phyloP scores from a whole-genome alignment of 2,888 invertebrate species.

The Thysanoteuthis rhombus region DNA sequence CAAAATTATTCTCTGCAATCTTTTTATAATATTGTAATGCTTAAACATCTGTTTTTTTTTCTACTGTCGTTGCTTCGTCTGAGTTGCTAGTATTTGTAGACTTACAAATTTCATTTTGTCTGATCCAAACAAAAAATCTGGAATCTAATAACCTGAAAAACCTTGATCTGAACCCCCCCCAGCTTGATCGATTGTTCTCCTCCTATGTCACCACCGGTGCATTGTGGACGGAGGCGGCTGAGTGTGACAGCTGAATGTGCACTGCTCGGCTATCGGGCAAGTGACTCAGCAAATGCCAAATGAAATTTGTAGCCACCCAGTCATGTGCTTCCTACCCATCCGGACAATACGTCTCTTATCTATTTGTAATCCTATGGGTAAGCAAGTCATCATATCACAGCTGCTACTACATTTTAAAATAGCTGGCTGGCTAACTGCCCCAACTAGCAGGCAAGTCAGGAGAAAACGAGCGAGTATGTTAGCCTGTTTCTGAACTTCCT shows the following conservation, averaged over 20 bases:
- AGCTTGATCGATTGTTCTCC: no score
- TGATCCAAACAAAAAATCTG: neutral
- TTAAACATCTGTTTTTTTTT: neutral
- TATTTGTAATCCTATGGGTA: neutral
- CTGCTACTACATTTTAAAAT: neutral
- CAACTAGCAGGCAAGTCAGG: neutral
- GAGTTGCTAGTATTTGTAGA: neutral
- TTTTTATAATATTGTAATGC: no score
- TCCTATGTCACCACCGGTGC: no score
- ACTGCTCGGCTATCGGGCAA: neutral
- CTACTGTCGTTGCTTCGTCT: neutral
- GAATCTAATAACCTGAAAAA: neutral
- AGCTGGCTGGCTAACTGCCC: neutral
- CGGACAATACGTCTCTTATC: neutral
- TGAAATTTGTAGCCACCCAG: neutral
- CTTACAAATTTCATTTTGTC: neutral
- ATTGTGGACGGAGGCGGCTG: neutral
- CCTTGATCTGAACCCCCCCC: no score
- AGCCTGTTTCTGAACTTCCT: neutral
- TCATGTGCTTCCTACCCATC: neutral
- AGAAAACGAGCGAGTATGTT: neutral
- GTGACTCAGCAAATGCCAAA: neutral
- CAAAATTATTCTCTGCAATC: no score
- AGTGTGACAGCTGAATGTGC: neutral
- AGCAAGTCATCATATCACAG: constrained; percentile 12